Percentiles rank a stretch among this genome's conserved stretches.
These are phyloP conservation scores for Ceratothoa steindachneri DNA, from an alignment of 2,888 invertebrate species.

Conservation along the genomic window DNA sequence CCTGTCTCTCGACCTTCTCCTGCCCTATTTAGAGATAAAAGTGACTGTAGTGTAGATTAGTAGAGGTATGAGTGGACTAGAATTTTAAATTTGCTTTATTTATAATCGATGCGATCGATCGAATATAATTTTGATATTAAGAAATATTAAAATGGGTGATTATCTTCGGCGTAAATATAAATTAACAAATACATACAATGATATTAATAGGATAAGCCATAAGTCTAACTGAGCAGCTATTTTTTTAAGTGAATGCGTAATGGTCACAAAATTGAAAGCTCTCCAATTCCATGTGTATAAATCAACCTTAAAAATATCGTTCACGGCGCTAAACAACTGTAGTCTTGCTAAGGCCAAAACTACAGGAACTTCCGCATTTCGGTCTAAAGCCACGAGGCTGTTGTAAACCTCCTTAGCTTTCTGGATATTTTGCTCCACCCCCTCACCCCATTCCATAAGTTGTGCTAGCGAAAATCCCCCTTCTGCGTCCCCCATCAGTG, in stretches of 20 bases:
- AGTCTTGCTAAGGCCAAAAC: constrained; percentile 22
- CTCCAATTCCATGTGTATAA: constrained; percentile 13
- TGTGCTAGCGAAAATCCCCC: constrained; percentile 25
- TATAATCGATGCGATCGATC: too few species aligned
- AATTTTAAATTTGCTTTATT: too few species aligned
- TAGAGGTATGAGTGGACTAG: too few species aligned
- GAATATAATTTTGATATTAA: too few species aligned
- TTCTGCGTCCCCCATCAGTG: constrained; percentile 19
- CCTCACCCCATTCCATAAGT: constrained; percentile 31
- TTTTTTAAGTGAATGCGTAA: background rate
- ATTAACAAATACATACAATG: background rate
- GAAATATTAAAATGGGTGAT: background rate
- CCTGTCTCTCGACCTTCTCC: too few species aligned
- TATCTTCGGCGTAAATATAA: background rate
- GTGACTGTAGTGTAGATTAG: too few species aligned
- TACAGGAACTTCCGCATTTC: constrained; percentile 20
- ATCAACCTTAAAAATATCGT: constrained; percentile 13
- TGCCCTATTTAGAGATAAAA: too few species aligned
- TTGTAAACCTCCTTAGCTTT: constrained; percentile 24
- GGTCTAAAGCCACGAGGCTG: background rate
- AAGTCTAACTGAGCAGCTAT: too few species aligned
- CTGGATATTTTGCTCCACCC: constrained; percentile 17
- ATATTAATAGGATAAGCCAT: background rate
- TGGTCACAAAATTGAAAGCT: too few species aligned
- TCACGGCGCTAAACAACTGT: constrained; percentile 7